These are phyloP conservation scores for Tragelaphus strepsiceros DNA, from an alignment of 2,113 vertebrate species.

Conservation along the genomic window DNA sequence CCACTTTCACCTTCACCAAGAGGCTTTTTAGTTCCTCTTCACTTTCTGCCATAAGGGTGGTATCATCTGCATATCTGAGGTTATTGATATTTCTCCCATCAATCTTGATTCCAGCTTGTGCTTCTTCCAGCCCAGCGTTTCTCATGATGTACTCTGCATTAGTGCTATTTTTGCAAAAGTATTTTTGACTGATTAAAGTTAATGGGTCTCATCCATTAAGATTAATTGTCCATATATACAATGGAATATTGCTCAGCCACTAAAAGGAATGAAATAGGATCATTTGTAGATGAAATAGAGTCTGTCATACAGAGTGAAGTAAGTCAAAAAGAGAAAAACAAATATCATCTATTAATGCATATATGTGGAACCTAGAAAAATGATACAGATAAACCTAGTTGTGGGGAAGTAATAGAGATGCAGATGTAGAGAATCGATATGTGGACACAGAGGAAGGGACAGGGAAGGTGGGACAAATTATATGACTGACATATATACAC, in stretches of 20 bases:
- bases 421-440: background rate
- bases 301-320: background rate
- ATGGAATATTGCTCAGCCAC: background rate
- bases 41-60: background rate
- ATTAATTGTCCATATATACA: background rate
- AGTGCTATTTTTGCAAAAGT: constrained; percentile 5
- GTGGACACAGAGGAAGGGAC: background rate
- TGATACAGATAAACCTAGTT: background rate
- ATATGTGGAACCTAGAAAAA: background rate
- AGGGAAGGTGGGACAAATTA: background rate
- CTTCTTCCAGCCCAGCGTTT: background rate
- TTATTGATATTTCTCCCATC: background rate
- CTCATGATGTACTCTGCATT: background rate
- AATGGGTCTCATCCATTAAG: background rate
- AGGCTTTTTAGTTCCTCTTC: background rate
- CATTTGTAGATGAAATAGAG: background rate
- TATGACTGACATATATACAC: background rate
- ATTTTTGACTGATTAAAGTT: background rate
- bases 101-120: background rate
- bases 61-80: background rate
- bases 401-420: background rate
- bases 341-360: background rate
- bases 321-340: background rate
- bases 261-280: background rate
- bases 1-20: background rate